These are phyloP conservation scores for Tanytarsus gracilentus DNA, from an alignment of 2,888 invertebrate species.

Conservation along the genomic window DNA sequence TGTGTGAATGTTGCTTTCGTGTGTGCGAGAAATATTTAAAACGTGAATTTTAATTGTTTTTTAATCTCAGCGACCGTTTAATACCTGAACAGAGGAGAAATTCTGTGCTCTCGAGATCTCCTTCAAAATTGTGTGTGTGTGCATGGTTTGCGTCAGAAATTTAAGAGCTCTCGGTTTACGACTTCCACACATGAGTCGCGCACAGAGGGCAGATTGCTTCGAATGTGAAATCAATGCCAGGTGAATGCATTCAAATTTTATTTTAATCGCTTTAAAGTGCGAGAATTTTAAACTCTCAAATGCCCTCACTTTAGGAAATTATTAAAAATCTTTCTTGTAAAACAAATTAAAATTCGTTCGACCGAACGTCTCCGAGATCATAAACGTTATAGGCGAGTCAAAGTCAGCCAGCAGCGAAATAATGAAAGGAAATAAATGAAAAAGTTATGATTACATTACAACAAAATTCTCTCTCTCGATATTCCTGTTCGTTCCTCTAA, in stretches of 20 bases:
- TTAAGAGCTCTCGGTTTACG: background rate
- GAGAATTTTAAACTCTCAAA: background rate
- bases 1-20: no score
- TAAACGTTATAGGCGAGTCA: no score
- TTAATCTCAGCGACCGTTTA: no score
- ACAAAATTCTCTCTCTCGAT: background rate
- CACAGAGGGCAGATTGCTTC: no score
- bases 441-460: constrained; percentile 24
- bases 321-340: constrained; percentile 17
- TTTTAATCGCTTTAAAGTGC: background rate
- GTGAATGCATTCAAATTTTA: no score
- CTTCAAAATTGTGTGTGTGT: background rate
- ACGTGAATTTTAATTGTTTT: no score
- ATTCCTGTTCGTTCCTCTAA: background rate
- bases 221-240: no score
- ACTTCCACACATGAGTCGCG: background rate
- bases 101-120: background rate
- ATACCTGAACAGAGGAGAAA: background rate
- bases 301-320: constrained; percentile 9
- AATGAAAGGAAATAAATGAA: no score
- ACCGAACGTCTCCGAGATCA: no score
- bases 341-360: constrained; percentile 14
- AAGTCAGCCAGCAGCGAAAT: no score
- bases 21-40: no score
- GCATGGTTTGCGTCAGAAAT: background rate